Evolutionary conservation across 2,113 vertebrate genomes (phyloP).

Genomic region (Sinocyclocheilus anshuiensis): DNA sequence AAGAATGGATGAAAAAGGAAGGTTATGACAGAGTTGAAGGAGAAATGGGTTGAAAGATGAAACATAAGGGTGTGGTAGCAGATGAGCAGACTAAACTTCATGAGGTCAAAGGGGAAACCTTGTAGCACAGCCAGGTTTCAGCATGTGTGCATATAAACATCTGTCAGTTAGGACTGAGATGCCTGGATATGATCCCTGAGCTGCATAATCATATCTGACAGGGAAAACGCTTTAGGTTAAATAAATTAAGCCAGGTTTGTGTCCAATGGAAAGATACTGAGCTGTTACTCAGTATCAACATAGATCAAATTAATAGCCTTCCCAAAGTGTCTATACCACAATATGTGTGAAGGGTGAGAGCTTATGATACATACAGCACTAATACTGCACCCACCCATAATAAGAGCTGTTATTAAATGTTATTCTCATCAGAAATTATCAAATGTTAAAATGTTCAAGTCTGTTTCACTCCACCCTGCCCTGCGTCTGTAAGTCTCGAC

Average conservation of each 20-base stretch:
- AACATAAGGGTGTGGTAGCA: slow-evolving; percentile 35
- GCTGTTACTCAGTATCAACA: slow-evolving; percentile 24
- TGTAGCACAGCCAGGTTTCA: slow-evolving; percentile 14
- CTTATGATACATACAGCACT: not conserved
- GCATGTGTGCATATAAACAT: slow-evolving; percentile 18
- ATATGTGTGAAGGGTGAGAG: slow-evolving; percentile 11
- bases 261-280: slow-evolving; percentile 35
- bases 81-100: slow-evolving; percentile 22
- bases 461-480: not conserved
- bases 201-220: slow-evolving; percentile 50
- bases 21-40: not conserved
- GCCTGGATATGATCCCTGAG: slow-evolving; percentile 36
- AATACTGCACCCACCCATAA: not conserved
- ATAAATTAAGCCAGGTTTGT: slow-evolving; percentile 48
- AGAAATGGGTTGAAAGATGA: not conserved
- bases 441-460: not conserved
- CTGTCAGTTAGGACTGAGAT: slow-evolving; percentile 41
- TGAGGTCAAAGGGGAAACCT: slow-evolving; percentile 4
- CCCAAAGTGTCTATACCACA: slow-evolving; percentile 32
- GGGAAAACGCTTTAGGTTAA: slow-evolving; percentile 44
- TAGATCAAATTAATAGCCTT: slow-evolving; percentile 27
- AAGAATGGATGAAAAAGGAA: not conserved
- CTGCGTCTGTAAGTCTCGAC: slow-evolving; percentile 2
- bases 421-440: not conserved
- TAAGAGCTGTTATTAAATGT: not conserved